These are phyloP conservation scores for Carduelis carduelis DNA, from an alignment of 2,797 vertebrate genomes.

Conservation along the genomic window DNA sequence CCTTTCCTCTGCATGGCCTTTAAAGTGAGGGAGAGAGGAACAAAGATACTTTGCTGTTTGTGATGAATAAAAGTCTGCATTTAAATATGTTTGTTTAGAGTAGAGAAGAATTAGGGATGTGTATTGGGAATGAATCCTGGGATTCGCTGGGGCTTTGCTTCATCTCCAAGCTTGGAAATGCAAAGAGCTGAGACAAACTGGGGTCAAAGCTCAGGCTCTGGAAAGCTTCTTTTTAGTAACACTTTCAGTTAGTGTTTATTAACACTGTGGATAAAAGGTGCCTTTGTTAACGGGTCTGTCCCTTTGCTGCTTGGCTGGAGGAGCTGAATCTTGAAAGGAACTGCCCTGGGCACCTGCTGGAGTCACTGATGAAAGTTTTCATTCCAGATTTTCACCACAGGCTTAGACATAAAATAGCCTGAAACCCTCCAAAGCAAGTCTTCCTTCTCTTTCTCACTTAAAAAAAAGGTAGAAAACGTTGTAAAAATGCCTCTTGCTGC, in stretches of 20 bases:
- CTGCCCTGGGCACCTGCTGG: slow-evolving; percentile 44
- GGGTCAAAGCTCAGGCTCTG: background rate
- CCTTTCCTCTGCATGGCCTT: background rate
- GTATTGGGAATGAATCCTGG: background rate
- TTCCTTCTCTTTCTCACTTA: background rate
- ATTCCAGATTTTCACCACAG: slow-evolving; percentile 4
- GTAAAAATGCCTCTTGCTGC: background rate
- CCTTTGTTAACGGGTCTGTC: background rate
- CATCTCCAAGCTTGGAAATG: background rate
- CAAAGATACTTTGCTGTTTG: background rate
- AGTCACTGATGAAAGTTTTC: slow-evolving; percentile 21
- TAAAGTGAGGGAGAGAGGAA: background rate
- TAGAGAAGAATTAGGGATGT: background rate
- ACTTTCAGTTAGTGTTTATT: slow-evolving; percentile 32
- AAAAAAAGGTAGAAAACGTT: background rate
- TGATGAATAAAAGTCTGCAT: background rate
- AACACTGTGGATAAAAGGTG: background rate
- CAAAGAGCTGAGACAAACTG: background rate
- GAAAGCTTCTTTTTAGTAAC: slow-evolving; percentile 38
- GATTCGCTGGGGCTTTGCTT: background rate
- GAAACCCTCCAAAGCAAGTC: background rate
- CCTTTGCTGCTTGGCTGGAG: background rate
- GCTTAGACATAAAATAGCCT: background rate
- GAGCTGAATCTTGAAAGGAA: slow-evolving; percentile 31
- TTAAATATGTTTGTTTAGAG: slow-evolving; percentile 22